Evolutionary conservation across 2,888 invertebrate genomes (phyloP), one percentile per base, ranked within the genome.

Genomic region (Orthosia cruda): DNA sequence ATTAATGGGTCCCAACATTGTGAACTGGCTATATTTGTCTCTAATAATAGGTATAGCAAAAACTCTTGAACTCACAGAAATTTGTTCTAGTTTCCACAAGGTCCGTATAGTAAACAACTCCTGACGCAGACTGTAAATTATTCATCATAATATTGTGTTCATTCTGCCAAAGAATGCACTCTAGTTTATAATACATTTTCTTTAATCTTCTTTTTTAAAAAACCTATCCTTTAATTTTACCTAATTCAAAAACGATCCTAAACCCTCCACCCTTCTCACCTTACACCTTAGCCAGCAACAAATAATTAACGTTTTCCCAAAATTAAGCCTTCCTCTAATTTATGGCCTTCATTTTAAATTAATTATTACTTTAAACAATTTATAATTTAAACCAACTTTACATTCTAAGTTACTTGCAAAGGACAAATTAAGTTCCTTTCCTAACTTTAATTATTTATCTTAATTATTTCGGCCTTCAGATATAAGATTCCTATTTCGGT

Each of bases 341-440:
- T 79, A 83, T 57, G 40, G 49, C 65, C 40, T 61, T 57, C 40
- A 32, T 65, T 69, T 52, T 26, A 54, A 70, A 83, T 78, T 62
- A 83, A 77, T 77, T 62, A 62, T 66, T 61, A 40, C 26, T 61
- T 15, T 18, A 69, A 54, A 54, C 67, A 61, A 47, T 64, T 71
- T 68, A 71, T 55, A 79, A 80, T 83, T 83, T 58, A 58, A n/a
- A 26, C n/a, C 40, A 79, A 80, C 64, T 52, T 79, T 83, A 68
- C 52, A 80, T 18, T 66, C 45, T 40, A 54, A 55, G 13, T 59
- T 40, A 57, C 16, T 83, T 59, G 9, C 0, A 26, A 67, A 55
- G 4, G 23, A 26, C 9, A 62, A 49, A 50, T 67, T 57, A 45
- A 84, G 15, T 71, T 83, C 18, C 45, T 47, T 57, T n/a, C 7